Conservation (phyloP, 2,888 invertebrate species). For the Drosophila multiciliata region DNA sequence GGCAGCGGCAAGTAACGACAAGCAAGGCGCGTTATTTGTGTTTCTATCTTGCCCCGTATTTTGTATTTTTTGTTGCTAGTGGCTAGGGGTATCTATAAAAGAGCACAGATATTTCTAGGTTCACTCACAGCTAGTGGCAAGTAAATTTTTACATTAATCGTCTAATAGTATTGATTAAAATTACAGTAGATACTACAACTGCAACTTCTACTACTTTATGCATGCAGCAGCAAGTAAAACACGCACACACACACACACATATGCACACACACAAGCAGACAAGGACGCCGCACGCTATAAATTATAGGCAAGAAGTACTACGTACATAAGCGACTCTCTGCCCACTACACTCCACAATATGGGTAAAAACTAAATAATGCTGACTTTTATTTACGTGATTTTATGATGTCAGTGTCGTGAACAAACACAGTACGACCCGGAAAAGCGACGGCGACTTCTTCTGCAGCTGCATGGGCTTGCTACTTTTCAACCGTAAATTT, state of each 20-base stretch:
- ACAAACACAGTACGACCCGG: slow-evolving; percentile 35
- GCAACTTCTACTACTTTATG: slow-evolving; percentile 38
- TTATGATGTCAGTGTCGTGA: slow-evolving; percentile 61
- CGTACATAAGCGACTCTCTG: slow-evolving; percentile 38
- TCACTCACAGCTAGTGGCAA: slow-evolving; percentile 48
- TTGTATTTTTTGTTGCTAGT: slow-evolving; percentile 30
- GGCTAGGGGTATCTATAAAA: slow-evolving; percentile 45
- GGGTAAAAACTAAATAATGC: slow-evolving; percentile 62
- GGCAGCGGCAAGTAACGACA: slow-evolving; percentile 33
- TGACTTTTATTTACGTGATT: slow-evolving; percentile 71
- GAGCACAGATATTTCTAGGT: slow-evolving; percentile 36
- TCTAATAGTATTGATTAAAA: slow-evolving; percentile 72
- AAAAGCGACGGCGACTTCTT: slow-evolving; percentile 42
- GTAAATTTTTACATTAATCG: slow-evolving; percentile 61
- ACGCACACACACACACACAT: slow-evolving; percentile 34
- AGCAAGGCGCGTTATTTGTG: slow-evolving; percentile 25
- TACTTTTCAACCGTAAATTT: slow-evolving; percentile 74
- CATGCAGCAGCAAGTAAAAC: slow-evolving; percentile 58
- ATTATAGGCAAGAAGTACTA: slow-evolving; percentile 44
- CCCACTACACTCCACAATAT: slow-evolving; percentile 1
- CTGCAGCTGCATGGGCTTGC: slow-evolving; percentile 40
- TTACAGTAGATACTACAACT: slow-evolving; percentile 33
- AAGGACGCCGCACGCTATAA: slow-evolving; percentile 48
- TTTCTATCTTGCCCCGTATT: background rate
- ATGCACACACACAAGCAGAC: slow-evolving; percentile 16